Evolutionary conservation across 2,888 invertebrate genomes (phyloP).

Genomic region (Mythimna albipuncta): DNA sequence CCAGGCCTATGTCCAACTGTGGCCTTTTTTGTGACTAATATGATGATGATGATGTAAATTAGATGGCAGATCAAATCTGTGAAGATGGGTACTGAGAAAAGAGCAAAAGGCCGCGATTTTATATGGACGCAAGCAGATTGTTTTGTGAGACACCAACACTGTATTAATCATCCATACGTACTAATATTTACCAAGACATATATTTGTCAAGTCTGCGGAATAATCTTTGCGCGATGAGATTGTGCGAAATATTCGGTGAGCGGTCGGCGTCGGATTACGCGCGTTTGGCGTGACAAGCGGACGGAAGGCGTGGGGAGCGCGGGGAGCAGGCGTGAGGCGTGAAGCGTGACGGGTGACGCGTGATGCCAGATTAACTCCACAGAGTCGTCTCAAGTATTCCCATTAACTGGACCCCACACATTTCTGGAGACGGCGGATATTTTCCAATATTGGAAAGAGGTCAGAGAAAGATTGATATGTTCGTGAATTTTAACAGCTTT

Average conservation of each 20-base stretch:
- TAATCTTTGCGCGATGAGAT: conserved; percentile 42
- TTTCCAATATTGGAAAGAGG: conserved; percentile 29
- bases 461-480: neutral
- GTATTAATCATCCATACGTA: neutral
- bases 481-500: conserved; percentile 6
- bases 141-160: neutral
- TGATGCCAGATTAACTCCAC: conserved; percentile 52
- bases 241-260: conserved; percentile 48
- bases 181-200: too few relatives aligned
- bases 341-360: conserved; percentile 33
- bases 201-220: conserved; percentile 26
- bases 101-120: too few relatives aligned
- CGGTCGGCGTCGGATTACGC: conserved; percentile 51
- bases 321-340: conserved; percentile 18
- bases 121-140: too few relatives aligned
- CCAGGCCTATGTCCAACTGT: too few relatives aligned
- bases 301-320: conserved; percentile 19
- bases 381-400: conserved; percentile 56
- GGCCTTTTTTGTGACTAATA: too few relatives aligned
- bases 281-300: conserved; percentile 39
- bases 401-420: conserved; percentile 45
- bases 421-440: conserved; percentile 29
- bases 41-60: too few relatives aligned
- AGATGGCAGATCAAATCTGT: too few relatives aligned
- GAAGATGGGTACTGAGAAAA: too few relatives aligned